Conservation (phyloP, 2,113 vertebrate genomes). For the Esox niger region DNA sequence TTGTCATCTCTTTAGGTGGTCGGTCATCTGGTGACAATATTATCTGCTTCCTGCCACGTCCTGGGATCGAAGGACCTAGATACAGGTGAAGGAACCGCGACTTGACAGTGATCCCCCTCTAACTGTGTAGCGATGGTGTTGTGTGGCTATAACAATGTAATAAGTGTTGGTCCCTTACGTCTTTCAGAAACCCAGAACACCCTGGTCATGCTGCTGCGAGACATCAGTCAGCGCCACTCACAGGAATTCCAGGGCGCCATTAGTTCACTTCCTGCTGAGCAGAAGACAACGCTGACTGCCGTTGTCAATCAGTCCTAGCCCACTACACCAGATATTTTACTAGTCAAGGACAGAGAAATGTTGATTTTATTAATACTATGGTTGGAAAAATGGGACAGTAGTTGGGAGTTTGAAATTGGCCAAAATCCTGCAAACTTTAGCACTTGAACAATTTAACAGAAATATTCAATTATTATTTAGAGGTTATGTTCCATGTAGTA, state of each 20-base stretch:
- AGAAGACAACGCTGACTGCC: constrained; percentile 60
- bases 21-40: constrained; percentile 62
- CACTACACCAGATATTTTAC: constrained; percentile 4
- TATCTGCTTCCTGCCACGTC: constrained; percentile 60
- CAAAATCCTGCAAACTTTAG: constrained; percentile 13
- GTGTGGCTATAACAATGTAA: neutral
- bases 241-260: constrained; percentile 74
- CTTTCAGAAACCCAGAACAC: constrained; percentile 73
- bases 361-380: constrained; percentile 27
- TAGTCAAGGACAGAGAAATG: constrained; percentile 20
- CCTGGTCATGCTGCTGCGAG: constrained; percentile 65
- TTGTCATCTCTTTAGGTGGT: constrained; percentile 55
- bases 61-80: constrained; percentile 61
- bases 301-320: constrained; percentile 59
- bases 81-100: constrained; percentile 51
- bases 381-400: constrained; percentile 29
- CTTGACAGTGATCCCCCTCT: neutral
- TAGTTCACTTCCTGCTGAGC: constrained; percentile 73
- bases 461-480: constrained; percentile 15
- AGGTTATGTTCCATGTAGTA: constrained; percentile 27
- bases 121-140: neutral
- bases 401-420: constrained; percentile 7
- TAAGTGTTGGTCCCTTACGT: neutral
- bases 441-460: constrained; percentile 32
- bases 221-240: constrained; percentile 66